A percentile compares a stretch with the other conserved stretches of the same genome.
Conservation (phyloP, 1,140 invertebrate species). For the Euwallacea similis region DNA sequence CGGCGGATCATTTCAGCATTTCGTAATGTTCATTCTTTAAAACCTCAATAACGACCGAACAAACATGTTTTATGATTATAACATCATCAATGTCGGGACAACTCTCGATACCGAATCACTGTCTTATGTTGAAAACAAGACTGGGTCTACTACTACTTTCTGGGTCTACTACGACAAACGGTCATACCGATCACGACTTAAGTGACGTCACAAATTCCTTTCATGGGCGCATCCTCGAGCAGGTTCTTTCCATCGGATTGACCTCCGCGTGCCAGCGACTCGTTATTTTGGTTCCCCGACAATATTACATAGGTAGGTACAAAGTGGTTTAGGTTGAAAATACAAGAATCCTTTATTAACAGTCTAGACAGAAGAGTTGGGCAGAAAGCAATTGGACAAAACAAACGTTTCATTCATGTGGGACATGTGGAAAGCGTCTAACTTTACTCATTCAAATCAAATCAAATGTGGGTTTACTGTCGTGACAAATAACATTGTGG, state of each 20-base stretch:
- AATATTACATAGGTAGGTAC: too few relatives aligned
- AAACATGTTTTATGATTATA: background rate
- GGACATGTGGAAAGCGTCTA: too few relatives aligned
- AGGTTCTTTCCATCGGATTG: conserved; percentile 25
- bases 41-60: background rate
- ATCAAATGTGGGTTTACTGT: too few relatives aligned
- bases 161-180: conserved; percentile 24
- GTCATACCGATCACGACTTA: conserved; percentile 26
- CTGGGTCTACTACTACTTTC: background rate
- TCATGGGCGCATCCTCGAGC: conserved; percentile 32
- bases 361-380: too few relatives aligned
- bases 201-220: conserved; percentile 31
- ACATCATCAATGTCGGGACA: background rate
- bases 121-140: background rate
- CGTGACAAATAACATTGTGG: too few relatives aligned
- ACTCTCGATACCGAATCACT: background rate
- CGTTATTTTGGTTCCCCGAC: conserved; percentile 2
- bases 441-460: too few relatives aligned
- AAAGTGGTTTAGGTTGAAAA: too few relatives aligned
- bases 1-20: background rate
- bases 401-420: too few relatives aligned
- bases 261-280: conserved; percentile 11
- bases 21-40: background rate
- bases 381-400: too few relatives aligned
- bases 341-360: too few relatives aligned